Percentiles rank a stretch among this genome's conserved stretches.
Conservation (phyloP, 2,888 invertebrate genomes). For the Catocala sponsa region DNA sequence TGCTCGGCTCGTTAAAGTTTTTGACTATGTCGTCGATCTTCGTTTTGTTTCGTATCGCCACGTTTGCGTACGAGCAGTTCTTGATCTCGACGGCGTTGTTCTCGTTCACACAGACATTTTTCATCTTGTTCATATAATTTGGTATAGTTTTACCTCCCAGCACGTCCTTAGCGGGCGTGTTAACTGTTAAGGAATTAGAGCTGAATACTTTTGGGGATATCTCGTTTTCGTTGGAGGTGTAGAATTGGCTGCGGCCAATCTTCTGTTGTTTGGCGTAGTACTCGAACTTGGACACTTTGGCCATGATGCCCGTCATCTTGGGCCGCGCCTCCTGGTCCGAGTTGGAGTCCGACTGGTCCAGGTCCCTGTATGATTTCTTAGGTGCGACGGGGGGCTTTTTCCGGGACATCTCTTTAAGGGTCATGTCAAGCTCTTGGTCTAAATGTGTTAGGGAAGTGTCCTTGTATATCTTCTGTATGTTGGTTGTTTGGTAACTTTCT, state of each 20-base stretch:
- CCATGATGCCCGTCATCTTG: slow-evolving; percentile 88
- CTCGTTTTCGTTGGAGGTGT: slow-evolving; percentile 77
- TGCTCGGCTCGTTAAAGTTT: slow-evolving; percentile 79
- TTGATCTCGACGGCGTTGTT: slow-evolving; percentile 76
- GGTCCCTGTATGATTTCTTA: slow-evolving; percentile 86
- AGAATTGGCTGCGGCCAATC: slow-evolving; percentile 81
- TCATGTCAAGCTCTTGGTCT: slow-evolving; percentile 81
- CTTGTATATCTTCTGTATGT: slow-evolving; percentile 72
- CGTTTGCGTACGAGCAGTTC: slow-evolving; percentile 78
- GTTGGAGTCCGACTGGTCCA: slow-evolving; percentile 80
- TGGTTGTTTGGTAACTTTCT: slow-evolving; percentile 58
- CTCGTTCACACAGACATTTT: slow-evolving; percentile 67
- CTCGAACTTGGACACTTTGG: slow-evolving; percentile 94
- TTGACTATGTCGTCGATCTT: slow-evolving; percentile 83
- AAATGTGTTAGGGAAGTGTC: slow-evolving; percentile 73
- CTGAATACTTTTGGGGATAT: slow-evolving; percentile 94
- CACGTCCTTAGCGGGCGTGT: slow-evolving; percentile 94
- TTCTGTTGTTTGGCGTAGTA: slow-evolving; percentile 91
- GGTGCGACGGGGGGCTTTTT: slow-evolving; percentile 91
- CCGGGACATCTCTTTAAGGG: slow-evolving; percentile 83
- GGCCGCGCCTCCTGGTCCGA: slow-evolving; percentile 82
- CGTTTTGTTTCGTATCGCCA: slow-evolving; percentile 75
- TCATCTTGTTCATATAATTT: slow-evolving; percentile 89
- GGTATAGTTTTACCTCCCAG: slow-evolving; percentile 89
- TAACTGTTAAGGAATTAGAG: slow-evolving; percentile 92